These are phyloP conservation scores for Spermophilus dauricus DNA, from an alignment of 2,113 vertebrate genomes.

Conservation along the genomic window DNA sequence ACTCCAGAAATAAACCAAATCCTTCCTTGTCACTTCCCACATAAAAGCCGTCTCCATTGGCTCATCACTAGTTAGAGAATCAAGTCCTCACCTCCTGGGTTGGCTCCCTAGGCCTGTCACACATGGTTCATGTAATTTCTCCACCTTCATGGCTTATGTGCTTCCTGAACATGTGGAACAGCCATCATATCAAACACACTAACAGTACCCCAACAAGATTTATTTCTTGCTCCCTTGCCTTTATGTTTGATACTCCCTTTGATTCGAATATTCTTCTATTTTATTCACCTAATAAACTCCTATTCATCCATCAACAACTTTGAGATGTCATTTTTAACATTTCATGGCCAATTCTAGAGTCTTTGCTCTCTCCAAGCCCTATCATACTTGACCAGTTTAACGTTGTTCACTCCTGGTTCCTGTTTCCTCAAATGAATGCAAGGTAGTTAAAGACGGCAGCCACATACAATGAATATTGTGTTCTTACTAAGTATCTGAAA, in stretches of 20 bases:
- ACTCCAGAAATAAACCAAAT: constrained; percentile 13
- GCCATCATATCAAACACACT: not conserved
- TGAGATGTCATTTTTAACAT: not conserved
- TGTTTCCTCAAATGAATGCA: not conserved
- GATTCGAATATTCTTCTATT: not conserved
- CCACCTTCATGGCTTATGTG: not conserved
- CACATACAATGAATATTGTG: not conserved
- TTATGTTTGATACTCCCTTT: not conserved
- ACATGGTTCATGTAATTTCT: not conserved
- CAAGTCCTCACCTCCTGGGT: not conserved
- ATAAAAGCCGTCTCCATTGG: not conserved
- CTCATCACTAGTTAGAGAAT: not conserved
- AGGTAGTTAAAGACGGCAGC: not conserved
- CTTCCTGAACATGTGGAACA: not conserved
- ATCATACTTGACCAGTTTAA: not conserved
- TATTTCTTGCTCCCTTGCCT: not conserved
- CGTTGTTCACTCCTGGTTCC: not conserved
- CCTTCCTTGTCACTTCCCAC: not conserved
- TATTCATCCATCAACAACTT: not conserved
- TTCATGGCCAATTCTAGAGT: not conserved
- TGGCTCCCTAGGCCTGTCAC: not conserved
- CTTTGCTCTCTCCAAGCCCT: not conserved
- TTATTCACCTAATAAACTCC: constrained; percentile 1
- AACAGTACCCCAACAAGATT: not conserved
- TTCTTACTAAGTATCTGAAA: not conserved